Percentiles rank a stretch among this genome's conserved stretches.
Conservation (phyloP, 2,113 vertebrate species). For the Atrichornis clamosus region DNA sequence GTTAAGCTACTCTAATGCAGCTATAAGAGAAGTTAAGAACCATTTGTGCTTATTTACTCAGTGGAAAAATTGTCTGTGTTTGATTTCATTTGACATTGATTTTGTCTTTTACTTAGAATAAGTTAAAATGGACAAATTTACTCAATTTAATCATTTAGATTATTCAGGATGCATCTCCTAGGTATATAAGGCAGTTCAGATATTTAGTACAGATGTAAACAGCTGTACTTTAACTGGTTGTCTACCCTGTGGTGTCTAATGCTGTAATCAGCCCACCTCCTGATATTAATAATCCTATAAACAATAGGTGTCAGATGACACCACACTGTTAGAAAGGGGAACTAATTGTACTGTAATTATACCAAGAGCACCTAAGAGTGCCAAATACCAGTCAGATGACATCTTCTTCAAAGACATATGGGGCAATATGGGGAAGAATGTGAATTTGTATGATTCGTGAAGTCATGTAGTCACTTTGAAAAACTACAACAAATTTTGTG, state of each 20-base stretch:
- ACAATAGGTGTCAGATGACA: background rate
- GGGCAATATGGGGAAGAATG: background rate
- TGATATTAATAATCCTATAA: background rate
- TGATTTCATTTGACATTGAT: background rate
- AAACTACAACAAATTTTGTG: background rate
- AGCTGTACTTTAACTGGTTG: background rate
- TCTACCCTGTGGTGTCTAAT: background rate
- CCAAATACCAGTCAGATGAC: background rate
- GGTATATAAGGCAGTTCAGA: background rate
- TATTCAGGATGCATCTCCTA: background rate
- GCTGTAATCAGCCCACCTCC: background rate
- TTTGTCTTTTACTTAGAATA: background rate
- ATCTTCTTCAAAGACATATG: background rate
- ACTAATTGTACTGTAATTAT: background rate
- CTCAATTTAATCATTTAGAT: background rate
- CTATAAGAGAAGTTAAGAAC: background rate
- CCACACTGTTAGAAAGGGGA: background rate
- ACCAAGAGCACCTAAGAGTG: background rate
- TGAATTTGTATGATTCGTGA: background rate
- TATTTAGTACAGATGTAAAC: background rate
- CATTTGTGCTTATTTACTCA: background rate
- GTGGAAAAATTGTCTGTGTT: background rate
- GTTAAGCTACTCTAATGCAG: background rate
- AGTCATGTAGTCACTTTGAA: background rate
- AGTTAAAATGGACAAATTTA: background rate